Evolutionary conservation across 2,888 invertebrate genomes (phyloP), one percentile per base, ranked within the genome.

Genomic region (Drosophila neonasuta): DNA sequence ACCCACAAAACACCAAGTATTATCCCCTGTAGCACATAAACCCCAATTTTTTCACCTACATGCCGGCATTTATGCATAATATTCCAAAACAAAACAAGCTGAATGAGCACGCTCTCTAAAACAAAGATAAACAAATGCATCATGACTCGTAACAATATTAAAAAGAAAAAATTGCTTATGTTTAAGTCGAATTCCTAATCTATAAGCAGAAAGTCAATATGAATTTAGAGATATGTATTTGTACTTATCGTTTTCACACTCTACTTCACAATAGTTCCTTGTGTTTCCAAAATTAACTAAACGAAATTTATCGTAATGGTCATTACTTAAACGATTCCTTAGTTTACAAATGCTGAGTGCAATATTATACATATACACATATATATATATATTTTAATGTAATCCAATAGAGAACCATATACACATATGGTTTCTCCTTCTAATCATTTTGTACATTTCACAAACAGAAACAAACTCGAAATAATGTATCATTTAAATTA

Each of bases 21-120:
- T 56, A 62, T 20, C 32, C 50, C 32, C n/a, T 41, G 24, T 62
- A 55, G 51, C 55, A 76, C 49, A 57, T 20, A 49, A 45, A 55
- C 10, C 30, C 48, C 36, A n/a, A 62, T 42, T 60, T 58, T 67
- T 61, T 63, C 68, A 74, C 45, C 62, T 67, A 51, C 45, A 42
- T 70, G 62, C 24, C 67, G 48, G 48, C 65, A 70, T 50, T 58
- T 50, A 45, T 45, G 59, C 70, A 46, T 66, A 60, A 63, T 60
- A 54, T 64, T 48, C 42, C 34, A 54, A 48, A 30, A 63, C n/a
- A 54, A 36, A 36, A 11, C 36, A 54, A 62, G 71, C 78, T 81
- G 75, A 80, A 68, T 65, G 68, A 75, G 73, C 65, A 73, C 67
- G 82, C 82, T 74, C 74, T 79, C 74, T 77, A 67, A 36, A 36